These are phyloP conservation scores for Parnassius smintheus DNA, from an alignment of 2,888 invertebrate genomes.

Conservation along the genomic window DNA sequence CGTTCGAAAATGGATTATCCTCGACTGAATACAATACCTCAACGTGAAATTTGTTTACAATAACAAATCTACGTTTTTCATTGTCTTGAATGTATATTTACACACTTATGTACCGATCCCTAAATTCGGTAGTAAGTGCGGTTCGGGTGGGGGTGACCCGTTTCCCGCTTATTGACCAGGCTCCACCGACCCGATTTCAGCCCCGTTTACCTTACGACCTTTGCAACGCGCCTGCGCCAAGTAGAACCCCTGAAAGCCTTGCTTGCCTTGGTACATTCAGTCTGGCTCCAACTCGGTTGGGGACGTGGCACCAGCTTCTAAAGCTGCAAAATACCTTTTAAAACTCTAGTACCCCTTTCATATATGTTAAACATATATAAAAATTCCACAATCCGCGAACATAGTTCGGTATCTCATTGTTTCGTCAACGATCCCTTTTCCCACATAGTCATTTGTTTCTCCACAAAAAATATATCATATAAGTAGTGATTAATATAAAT, in stretches of 20 bases:
- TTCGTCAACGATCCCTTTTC: constrained; percentile 57
- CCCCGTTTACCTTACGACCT: constrained; percentile 55
- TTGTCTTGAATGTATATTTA: not conserved
- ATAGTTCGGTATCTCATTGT: constrained; percentile 43
- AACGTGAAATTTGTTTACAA: no score
- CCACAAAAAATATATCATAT: constrained; percentile 74
- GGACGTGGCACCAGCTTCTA: constrained; percentile 37
- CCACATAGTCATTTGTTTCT: constrained; percentile 68
- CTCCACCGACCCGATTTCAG: constrained; percentile 38
- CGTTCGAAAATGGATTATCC: no score
- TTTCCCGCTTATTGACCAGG: constrained; percentile 43
- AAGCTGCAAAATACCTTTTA: constrained; percentile 35
- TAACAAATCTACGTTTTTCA: not conserved
- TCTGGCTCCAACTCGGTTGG: constrained; percentile 45
- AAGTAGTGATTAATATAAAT: constrained; percentile 56
- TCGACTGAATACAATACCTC: no score
- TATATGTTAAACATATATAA: constrained; percentile 72
- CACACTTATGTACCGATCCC: constrained; percentile 6
- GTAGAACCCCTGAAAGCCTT: constrained; percentile 40
- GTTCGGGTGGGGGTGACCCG: constrained; percentile 47
- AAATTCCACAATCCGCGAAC: constrained; percentile 45
- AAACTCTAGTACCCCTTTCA: constrained; percentile 40
- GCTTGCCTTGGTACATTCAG: constrained; percentile 42
- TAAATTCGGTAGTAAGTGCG: constrained; percentile 13
- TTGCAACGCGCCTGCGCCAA: constrained; percentile 61